Percentiles rank a stretch among this genome's conserved stretches.
These are phyloP conservation scores for Alligator mississippiensis DNA, from an alignment of 2,113 vertebrate genomes.

Conservation along the genomic window DNA sequence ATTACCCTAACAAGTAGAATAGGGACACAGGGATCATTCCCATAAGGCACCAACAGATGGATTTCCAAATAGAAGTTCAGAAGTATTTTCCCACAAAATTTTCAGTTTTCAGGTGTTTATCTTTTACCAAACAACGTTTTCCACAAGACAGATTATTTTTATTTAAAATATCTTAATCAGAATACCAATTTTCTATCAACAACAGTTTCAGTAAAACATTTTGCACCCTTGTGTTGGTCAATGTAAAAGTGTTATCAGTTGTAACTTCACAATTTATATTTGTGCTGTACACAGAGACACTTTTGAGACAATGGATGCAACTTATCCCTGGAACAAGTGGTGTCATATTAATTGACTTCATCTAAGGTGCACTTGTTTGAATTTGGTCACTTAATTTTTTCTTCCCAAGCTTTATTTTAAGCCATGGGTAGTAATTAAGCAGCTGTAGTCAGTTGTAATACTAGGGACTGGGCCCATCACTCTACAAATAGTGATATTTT, in stretches of 20 bases:
- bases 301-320: constrained; percentile 20
- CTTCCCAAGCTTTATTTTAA: constrained; percentile 7
- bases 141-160: fast-evolving
- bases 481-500: constrained; percentile 41
- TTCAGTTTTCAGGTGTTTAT: neutral
- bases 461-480: neutral
- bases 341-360: neutral
- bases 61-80: neutral
- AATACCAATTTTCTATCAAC: neutral
- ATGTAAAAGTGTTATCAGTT: neutral
- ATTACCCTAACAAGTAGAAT: neutral
- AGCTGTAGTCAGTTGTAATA: neutral
- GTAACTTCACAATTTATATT: neutral
- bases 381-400: constrained; percentile 5
- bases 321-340: neutral
- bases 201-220: neutral
- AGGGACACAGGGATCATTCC: neutral
- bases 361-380: neutral
- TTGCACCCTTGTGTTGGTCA: neutral
- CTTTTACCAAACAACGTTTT: neutral
- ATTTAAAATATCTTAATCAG: neutral
- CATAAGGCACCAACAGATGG: neutral
- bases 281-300: neutral
- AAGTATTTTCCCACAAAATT: neutral
- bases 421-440: neutral